Conservation (phyloP, 2,113 vertebrate species). For the Myotis lucifugus region DNA sequence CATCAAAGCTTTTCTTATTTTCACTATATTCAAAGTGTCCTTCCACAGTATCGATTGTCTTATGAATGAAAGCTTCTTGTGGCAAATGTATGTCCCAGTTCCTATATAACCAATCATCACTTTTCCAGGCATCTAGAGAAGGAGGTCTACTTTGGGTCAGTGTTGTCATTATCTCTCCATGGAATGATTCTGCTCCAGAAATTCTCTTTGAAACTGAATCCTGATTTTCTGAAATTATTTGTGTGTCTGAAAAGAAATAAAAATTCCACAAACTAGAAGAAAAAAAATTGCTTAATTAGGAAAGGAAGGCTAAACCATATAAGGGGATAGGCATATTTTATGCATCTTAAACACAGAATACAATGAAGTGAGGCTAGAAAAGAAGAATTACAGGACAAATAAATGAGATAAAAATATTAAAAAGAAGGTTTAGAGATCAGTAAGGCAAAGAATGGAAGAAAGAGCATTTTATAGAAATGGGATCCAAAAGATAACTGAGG, state of each 20-base stretch:
- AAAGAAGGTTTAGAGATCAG: not conserved
- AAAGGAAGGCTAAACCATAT: not conserved
- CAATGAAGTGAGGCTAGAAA: slow-evolving; percentile 21
- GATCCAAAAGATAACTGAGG: not conserved
- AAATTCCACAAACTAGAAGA: slow-evolving; percentile 26
- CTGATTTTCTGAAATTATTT: slow-evolving; percentile 44
- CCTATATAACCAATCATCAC: not conserved
- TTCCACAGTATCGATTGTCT: not conserved
- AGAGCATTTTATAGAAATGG: not conserved
- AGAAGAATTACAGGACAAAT: not conserved
- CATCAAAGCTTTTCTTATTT: slow-evolving; percentile 25
- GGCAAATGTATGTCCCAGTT: slow-evolving; percentile 6
- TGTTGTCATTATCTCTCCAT: not conserved
- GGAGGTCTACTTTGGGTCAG: not conserved
- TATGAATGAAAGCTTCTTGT: slow-evolving; percentile 11
- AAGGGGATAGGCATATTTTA: not conserved
- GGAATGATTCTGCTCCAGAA: slow-evolving; percentile 31
- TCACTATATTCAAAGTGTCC: slow-evolving; percentile 7
- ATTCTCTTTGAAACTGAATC: slow-evolving; percentile 27
- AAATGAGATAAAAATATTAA: slow-evolving; percentile 11
- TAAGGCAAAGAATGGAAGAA: not conserved
- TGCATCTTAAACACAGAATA: not conserved
- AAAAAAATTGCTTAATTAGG: slow-evolving; percentile 2
- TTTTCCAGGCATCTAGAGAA: not conserved
- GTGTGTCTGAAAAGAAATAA: slow-evolving; percentile 52